phyloP scores from a whole-genome alignment of 2,888 invertebrate genomes.

The Apeira syringaria region DNA sequence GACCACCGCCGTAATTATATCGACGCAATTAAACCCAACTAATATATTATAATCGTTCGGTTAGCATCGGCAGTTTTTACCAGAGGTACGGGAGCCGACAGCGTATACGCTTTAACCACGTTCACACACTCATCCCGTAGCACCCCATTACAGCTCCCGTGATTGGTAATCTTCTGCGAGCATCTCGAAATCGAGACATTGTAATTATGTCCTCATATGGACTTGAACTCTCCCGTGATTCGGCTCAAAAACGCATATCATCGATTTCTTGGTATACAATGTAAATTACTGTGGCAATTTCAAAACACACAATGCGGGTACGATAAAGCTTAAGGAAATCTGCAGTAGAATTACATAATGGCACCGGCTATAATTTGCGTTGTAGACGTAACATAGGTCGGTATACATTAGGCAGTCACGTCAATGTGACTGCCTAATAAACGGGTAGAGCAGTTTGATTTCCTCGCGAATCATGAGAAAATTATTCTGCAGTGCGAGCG shows the following conservation, averaged over 20 bases:
- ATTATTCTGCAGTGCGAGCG: slow-evolving; percentile 68
- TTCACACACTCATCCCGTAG: slow-evolving; percentile 58
- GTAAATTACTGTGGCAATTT: slow-evolving; percentile 15
- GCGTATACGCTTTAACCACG: slow-evolving; percentile 52
- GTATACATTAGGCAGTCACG: slow-evolving; percentile 65
- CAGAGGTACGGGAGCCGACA: slow-evolving; percentile 64
- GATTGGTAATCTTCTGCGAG: slow-evolving; percentile 56
- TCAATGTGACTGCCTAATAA: slow-evolving; percentile 77
- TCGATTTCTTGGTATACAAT: slow-evolving; percentile 6
- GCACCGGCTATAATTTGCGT: slow-evolving; percentile 48
- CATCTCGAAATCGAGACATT: slow-evolving; percentile 44
- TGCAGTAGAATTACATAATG: slow-evolving; percentile 35
- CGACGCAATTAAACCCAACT: slow-evolving; percentile 80
- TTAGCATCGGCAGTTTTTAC: slow-evolving; percentile 75
- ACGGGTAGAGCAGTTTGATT: slow-evolving; percentile 74
- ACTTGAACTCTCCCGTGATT: slow-evolving; percentile 15
- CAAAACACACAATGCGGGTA: slow-evolving; percentile 25
- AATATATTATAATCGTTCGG: slow-evolving; percentile 83
- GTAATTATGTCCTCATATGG: slow-evolving; percentile 18
- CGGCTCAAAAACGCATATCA: slow-evolving; percentile 10
- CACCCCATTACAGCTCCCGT: slow-evolving; percentile 57
- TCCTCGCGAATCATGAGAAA: slow-evolving; percentile 80
- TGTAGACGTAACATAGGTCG: slow-evolving; percentile 54
- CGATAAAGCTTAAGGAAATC: slow-evolving; percentile 28
- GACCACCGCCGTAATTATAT: slow-evolving; percentile 78